A percentile compares a stretch with the other conserved stretches of the same genome.
Evolutionary conservation across 1,140 invertebrate species (phyloP).

Genomic region (Phortica variegata): DNA sequence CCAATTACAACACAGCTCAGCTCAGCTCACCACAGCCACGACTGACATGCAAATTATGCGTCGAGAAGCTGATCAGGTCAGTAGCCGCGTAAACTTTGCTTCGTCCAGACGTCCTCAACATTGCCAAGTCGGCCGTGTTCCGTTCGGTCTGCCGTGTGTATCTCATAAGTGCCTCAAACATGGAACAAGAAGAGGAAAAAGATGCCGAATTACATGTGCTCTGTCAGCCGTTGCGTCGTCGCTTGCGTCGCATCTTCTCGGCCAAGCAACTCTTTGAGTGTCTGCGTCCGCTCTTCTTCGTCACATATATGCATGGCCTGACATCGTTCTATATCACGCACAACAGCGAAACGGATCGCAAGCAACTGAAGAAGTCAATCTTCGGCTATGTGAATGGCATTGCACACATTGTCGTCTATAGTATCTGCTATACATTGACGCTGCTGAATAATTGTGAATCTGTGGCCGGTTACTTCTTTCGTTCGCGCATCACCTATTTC

Average conservation of each 20-base stretch:
- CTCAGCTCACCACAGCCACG: too few species aligned
- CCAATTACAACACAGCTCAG: too few species aligned
- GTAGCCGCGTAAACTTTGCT: conserved; percentile 30
- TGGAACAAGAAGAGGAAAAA: conserved; percentile 19
- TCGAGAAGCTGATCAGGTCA: conserved; percentile 12
- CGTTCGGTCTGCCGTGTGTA: neutral
- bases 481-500: conserved; percentile 41
- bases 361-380: conserved; percentile 31
- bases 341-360: conserved; percentile 10
- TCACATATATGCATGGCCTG: conserved; percentile 38
- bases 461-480: conserved; percentile 48
- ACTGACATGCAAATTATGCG: conserved; percentile 39
- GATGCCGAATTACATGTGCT: conserved; percentile 2
- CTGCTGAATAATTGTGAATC: conserved; percentile 45
- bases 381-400: conserved; percentile 43
- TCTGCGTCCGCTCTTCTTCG: conserved; percentile 37
- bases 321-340: conserved; percentile 40
- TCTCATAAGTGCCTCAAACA: neutral
- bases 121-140: too few species aligned
- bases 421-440: conserved; percentile 35
- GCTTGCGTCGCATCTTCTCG: conserved; percentile 25
- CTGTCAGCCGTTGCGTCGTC: conserved; percentile 23
- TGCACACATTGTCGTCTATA: conserved; percentile 30
- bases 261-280: conserved; percentile 44
- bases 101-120: conserved; percentile 10